Base-by-base conservation (phyloP, 2,113 vertebrate genomes). In the Oreochromis spilurus region DNA sequence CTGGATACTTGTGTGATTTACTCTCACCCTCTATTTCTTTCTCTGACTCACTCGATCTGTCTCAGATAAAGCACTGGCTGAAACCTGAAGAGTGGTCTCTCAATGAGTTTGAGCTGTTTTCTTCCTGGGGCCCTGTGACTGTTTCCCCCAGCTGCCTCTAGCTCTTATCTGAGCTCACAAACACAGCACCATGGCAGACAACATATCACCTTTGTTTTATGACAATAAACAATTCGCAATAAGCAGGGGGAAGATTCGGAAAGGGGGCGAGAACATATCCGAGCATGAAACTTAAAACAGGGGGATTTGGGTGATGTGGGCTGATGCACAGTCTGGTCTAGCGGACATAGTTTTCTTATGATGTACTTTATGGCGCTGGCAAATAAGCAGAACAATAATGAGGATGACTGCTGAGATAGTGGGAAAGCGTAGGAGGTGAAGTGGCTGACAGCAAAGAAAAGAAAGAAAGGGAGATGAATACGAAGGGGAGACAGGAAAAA, bases 341-440 rank as follows among this genome's bases (percentile, higher is more conserved):
- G 84, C 62, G 11, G 87, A 90, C 91, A 89, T 86, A 83, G 43
- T 83, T 91, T 88, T 88, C 75, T 55, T 52, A 57, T 92, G 90
- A 92, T 90, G 85, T 67, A 17, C 79, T 92, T 88, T 82, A 87
- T 79, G 82, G 79, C 70, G 21, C 55, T 79, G 88, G 83, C 83
- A 88, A 89, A 89, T 53, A 83, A 88, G 84, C 80, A 62, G 81
- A 90, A 45, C 67, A 81, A 90, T 89, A 92, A 91, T 89, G 84
- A 93, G 79, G 91, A 87, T 43, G 88, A 88, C 62, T 88, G 88
- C 83, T 81, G 85, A 87, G 87, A 86, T 81, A 58, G 86, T 65
- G 84, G 81, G 89, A 53, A 67, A 34, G 84, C 88, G 80, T 88
- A 84, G 90, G 88, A 87, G 85, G 87, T 88, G 53, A 83, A 58